A percentile compares a stretch with the other conserved stretches of the same genome.
Conservation (phyloP, 92 coral and sea anemone species). For the Phymanthus crucifer region DNA sequence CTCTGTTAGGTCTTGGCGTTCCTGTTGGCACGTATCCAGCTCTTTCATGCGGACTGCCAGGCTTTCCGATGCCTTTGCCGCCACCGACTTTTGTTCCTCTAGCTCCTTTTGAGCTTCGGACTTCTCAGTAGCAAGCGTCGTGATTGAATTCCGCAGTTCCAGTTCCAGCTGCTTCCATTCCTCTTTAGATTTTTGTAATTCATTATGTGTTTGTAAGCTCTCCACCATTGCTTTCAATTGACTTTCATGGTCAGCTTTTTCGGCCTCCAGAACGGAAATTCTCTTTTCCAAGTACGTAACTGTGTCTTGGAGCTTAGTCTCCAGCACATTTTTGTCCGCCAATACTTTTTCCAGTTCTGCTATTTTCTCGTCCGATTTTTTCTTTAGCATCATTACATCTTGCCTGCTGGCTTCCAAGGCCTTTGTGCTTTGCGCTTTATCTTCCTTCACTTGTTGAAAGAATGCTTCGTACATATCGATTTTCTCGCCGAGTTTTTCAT, state of each 20-base stretch:
- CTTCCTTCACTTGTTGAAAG: neutral
- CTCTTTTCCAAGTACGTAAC: conserved; percentile 26
- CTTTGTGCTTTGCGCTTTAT: neutral
- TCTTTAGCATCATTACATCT: conserved; percentile 5
- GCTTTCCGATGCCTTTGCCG: neutral
- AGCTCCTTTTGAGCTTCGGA: conserved; percentile 4
- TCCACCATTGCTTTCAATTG: conserved; percentile 8
- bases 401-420: neutral
- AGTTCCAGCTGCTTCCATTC: conserved; percentile 21
- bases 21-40: conserved; percentile 17
- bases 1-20: conserved; percentile 5
- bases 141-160: conserved; percentile 5
- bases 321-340: neutral
- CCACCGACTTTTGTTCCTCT: neutral
- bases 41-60: conserved; percentile 4
- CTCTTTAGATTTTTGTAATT: conserved; percentile 9
- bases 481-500: neutral
- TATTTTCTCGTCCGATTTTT: neutral
- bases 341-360: neutral
- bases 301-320: conserved; percentile 6
- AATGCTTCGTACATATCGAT: neutral
- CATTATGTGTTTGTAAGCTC: neutral
- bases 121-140: neutral
- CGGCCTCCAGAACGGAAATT: conserved; percentile 6
- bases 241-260: conserved; percentile 15